phyloP scores from a whole-genome alignment of 2,888 invertebrate species.

The Agrenia bidenticulata region DNA sequence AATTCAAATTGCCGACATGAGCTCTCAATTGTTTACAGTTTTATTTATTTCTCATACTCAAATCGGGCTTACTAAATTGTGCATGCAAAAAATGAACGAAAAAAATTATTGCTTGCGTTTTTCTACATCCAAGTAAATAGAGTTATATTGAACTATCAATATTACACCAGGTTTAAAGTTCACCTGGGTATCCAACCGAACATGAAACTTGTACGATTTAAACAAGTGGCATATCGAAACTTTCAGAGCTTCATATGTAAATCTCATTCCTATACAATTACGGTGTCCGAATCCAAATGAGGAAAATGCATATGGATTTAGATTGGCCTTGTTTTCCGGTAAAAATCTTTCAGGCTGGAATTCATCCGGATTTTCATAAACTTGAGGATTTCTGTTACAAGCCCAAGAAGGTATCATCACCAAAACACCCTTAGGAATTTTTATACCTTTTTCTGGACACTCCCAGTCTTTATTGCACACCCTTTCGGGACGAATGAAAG shows the following conservation, averaged over 20 bases:
- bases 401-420: constrained; percentile 41
- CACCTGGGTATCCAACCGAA: constrained; percentile 37
- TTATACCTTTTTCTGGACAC: constrained; percentile 28
- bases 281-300: constrained; percentile 45
- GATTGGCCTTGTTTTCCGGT: constrained; percentile 36
- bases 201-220: constrained; percentile 35
- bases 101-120: constrained; percentile 13
- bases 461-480: constrained; percentile 46
- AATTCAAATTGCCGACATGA: no score
- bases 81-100: no score
- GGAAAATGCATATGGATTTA: constrained; percentile 34
- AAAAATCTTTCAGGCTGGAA: constrained; percentile 47
- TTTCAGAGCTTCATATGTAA: constrained; percentile 44
- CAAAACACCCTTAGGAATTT: constrained; percentile 42
- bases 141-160: constrained; percentile 33
- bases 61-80: no score
- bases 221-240: constrained; percentile 35
- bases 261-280: constrained; percentile 40
- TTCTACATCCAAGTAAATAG: constrained; percentile 42
- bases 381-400: constrained; percentile 39
- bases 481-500: constrained; percentile 40
- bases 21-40: no score
- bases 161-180: constrained; percentile 36
- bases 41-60: no score
- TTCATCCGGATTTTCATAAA: constrained; percentile 41